Conservation (phyloP, 2,888 invertebrate genomes). For the Tetanocera ferruginea region DNA sequence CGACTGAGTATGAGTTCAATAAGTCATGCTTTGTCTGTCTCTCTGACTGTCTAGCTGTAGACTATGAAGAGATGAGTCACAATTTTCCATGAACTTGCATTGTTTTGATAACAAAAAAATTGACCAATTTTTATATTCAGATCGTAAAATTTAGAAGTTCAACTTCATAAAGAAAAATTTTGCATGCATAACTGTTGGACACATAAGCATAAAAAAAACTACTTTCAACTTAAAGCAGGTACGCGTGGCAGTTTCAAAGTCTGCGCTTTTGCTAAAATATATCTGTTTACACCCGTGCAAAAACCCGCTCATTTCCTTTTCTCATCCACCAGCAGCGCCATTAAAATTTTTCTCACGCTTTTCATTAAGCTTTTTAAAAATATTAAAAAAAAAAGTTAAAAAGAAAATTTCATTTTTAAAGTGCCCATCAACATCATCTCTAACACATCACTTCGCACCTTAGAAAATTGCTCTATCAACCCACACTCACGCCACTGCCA, state of each 20-base stretch:
- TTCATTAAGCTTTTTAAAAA: conserved; percentile 17
- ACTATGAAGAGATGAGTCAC: conserved; percentile 1
- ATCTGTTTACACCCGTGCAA: not conserved
- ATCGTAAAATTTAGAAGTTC: too few species aligned
- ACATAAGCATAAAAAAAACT: too few species aligned
- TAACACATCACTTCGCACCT: conserved; percentile 13
- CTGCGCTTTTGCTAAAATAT: not conserved
- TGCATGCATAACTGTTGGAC: too few species aligned
- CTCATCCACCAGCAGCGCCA: not conserved
- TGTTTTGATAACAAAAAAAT: not conserved
- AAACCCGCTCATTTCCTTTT: not conserved
- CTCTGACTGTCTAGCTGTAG: not conserved
- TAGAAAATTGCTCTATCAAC: not conserved
- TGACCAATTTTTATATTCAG: not conserved
- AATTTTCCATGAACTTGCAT: not conserved
- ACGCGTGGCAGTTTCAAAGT: too few species aligned
- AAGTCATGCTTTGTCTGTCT: conserved; percentile 1
- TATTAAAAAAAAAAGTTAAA: not conserved
- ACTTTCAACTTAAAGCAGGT: too few species aligned
- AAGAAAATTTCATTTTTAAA: not conserved
- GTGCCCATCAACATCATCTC: not conserved
- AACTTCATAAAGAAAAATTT: too few species aligned
- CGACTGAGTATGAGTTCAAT: not conserved
- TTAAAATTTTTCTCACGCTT: conserved; percentile 26
- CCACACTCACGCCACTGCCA: not conserved